Evolutionary conservation across 2,888 invertebrate species (phyloP).

Genomic region (Lagria hirta): DNA sequence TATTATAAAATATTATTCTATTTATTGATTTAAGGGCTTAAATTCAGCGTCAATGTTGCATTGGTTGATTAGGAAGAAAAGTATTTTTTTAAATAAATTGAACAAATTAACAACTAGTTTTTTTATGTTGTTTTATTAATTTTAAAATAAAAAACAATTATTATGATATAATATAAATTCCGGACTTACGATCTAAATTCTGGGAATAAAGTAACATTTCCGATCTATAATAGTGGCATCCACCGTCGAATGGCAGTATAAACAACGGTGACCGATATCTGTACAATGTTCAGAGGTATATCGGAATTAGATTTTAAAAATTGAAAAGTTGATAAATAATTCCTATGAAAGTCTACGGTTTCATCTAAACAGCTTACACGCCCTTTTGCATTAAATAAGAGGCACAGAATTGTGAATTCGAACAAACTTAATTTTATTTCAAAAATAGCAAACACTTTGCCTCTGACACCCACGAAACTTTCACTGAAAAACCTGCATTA

Average conservation of each 20-base stretch:
- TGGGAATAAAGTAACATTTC: too few species aligned
- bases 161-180: too few species aligned
- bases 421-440: slow-evolving; percentile 20
- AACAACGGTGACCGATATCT: slow-evolving; percentile 25
- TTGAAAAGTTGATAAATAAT: slow-evolving; percentile 28
- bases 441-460: slow-evolving; percentile 9
- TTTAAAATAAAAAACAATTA: too few species aligned
- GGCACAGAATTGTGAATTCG: slow-evolving; percentile 18
- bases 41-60: too few species aligned
- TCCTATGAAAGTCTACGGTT: slow-evolving; percentile 22
- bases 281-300: slow-evolving; percentile 19
- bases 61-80: too few species aligned
- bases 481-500: slow-evolving; percentile 5
- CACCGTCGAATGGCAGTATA: slow-evolving; percentile 9
- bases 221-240: too few species aligned
- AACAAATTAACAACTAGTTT: too few species aligned
- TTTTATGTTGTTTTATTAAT: too few species aligned
- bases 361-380: slow-evolving; percentile 23
- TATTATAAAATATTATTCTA: too few species aligned
- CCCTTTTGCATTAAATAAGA: slow-evolving; percentile 25
- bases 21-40: too few species aligned
- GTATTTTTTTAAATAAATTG: too few species aligned
- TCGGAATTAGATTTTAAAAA: slow-evolving; percentile 29
- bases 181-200: too few species aligned
- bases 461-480: slow-evolving; percentile 4